These are phyloP conservation scores for Zenarchopterus dispar DNA, from an alignment of 2,797 vertebrate species.

Conservation along the genomic window DNA sequence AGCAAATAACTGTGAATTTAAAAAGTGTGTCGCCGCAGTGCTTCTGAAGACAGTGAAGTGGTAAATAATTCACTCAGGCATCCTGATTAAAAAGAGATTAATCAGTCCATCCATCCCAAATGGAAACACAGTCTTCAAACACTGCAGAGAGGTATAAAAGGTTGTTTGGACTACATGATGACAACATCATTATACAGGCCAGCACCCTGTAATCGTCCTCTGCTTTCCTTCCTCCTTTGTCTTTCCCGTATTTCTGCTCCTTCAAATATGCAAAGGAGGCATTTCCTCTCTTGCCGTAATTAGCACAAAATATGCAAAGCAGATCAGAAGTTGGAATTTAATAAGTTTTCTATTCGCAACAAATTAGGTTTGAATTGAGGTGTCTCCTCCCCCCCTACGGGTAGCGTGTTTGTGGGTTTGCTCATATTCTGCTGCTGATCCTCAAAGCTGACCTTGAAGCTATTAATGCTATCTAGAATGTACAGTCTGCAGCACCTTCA, in stretches of 20 bases:
- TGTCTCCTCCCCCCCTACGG: conserved; percentile 11
- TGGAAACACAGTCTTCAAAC: conserved; percentile 55
- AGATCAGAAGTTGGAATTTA: conserved; percentile 65
- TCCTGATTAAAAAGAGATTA: conserved; percentile 66
- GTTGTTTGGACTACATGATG: conserved; percentile 47
- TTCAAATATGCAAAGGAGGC: conserved; percentile 65
- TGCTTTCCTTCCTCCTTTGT: conserved; percentile 39
- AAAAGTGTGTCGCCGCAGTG: conserved; percentile 19
- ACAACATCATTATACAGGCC: conserved; percentile 62
- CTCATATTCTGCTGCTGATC: conserved; percentile 35
- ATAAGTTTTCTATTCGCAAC: conserved; percentile 63
- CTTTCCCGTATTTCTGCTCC: conserved; percentile 28
- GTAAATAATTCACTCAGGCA: conserved; percentile 58
- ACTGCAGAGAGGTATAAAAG: conserved; percentile 45
- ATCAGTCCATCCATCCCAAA: conserved; percentile 56
- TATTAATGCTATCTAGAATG: conserved; percentile 21
- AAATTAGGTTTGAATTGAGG: conserved; percentile 51
- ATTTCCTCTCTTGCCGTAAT: conserved; percentile 59
- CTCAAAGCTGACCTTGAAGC: conserved; percentile 58
- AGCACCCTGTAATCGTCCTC: conserved; percentile 51
- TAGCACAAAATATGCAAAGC: conserved; percentile 68
- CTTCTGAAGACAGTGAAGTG: conserved; percentile 44
- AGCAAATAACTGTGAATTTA: too few relatives aligned
- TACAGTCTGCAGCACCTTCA: conserved; percentile 7
- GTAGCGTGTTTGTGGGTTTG: conserved; percentile 29